These are phyloP conservation scores for Melanotaenia duboulayi DNA, from an alignment of 2,113 vertebrate genomes.

Conservation along the genomic window DNA sequence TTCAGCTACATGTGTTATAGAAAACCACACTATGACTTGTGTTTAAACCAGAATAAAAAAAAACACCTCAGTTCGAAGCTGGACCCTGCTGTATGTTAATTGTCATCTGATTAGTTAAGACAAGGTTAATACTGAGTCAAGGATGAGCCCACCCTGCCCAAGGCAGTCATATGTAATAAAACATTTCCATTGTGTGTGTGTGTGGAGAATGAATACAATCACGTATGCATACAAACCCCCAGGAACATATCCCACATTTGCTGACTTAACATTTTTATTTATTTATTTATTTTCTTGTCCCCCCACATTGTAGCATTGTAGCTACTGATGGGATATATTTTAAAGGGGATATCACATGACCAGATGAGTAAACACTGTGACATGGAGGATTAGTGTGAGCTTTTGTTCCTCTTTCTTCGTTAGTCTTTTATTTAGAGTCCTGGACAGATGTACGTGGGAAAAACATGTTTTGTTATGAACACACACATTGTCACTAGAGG, in stretches of 20 bases:
- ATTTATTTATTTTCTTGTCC: not conserved
- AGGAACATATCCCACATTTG: not conserved
- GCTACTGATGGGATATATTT: conserved; percentile 10
- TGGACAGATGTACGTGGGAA: no score
- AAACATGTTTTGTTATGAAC: no score
- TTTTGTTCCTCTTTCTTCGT: no score
- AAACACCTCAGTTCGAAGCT: no score
- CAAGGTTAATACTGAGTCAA: conserved; percentile 5
- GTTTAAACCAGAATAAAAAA: no score
- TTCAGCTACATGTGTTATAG: not conserved
- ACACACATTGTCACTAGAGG: no score
- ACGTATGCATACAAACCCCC: not conserved
- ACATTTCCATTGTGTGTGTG: not conserved
- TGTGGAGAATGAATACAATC: not conserved
- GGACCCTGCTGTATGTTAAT: no score
- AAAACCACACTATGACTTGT: no score
- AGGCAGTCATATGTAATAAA: conserved; percentile 18
- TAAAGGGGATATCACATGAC: not conserved
- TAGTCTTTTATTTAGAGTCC: no score
- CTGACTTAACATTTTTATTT: conserved; percentile 22
- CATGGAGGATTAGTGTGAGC: not conserved
- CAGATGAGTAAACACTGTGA: not conserved
- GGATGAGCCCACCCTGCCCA: conserved; percentile 8
- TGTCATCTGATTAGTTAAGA: conserved; percentile 31
- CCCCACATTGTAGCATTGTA: not conserved